Conservation (phyloP, 1,140 invertebrate species). For the Eufriesea mexicana region DNA sequence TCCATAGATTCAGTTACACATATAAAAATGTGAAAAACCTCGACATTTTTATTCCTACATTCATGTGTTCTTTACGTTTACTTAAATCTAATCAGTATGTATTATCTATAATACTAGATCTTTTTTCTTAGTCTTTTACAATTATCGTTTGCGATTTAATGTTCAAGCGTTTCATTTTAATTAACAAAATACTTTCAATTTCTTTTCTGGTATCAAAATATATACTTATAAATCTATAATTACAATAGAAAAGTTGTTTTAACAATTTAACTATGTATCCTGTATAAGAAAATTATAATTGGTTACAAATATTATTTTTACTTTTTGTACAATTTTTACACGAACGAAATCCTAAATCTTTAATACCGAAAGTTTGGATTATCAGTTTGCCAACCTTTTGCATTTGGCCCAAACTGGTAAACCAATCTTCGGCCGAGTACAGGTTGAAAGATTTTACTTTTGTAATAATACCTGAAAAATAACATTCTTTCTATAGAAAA, state of each 20-base stretch:
- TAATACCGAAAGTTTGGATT: constrained; percentile 85
- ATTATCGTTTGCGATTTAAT: neutral
- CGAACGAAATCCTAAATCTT: constrained; percentile 24
- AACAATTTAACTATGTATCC: neutral
- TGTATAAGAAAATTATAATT: neutral
- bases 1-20: neutral
- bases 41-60: constrained; percentile 27
- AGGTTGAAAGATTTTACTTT: constrained; percentile 90
- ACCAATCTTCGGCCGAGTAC: constrained; percentile 92
- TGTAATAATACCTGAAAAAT: constrained; percentile 91
- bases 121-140: constrained; percentile 40
- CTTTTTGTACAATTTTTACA: constrained; percentile 43
- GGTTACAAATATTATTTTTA: neutral
- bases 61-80: constrained; percentile 19
- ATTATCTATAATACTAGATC: constrained; percentile 47
- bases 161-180: neutral
- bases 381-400: constrained; percentile 88
- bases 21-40: constrained; percentile 15
- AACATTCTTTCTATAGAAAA: constrained; percentile 5
- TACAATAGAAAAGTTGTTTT: neutral
- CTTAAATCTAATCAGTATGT: constrained; percentile 25
- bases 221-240: neutral
- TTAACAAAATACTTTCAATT: constrained; percentile 25
- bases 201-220: neutral
- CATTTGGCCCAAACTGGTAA: constrained; percentile 93